These are phyloP conservation scores for Poliocrania exsul DNA, from an alignment of 2,797 vertebrate species.

Conservation along the genomic window DNA sequence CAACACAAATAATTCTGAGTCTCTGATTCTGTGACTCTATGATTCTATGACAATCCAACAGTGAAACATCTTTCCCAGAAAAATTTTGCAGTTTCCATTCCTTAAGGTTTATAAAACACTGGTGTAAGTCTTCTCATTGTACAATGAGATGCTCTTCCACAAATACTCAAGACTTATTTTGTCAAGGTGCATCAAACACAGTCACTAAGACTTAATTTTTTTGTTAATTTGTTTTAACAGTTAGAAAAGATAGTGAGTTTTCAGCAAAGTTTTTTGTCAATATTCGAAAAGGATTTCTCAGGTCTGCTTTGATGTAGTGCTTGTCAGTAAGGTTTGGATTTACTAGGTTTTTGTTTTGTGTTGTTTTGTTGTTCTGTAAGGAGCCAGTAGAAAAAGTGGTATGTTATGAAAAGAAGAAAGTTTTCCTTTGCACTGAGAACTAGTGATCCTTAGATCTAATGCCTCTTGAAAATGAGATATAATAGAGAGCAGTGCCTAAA, in stretches of 20 bases:
- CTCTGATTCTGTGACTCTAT: neutral
- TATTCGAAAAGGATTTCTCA: neutral
- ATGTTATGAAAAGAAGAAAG: neutral
- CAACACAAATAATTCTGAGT: neutral
- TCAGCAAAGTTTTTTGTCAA: neutral
- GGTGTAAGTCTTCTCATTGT: neutral
- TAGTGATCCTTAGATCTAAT: neutral
- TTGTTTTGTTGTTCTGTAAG: neutral
- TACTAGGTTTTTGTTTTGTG: accelerated
- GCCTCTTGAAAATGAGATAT: neutral
- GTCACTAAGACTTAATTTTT: neutral
- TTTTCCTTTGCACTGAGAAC: neutral
- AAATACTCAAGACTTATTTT: neutral
- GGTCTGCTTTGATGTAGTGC: neutral
- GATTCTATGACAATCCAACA: neutral
- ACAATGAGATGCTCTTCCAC: neutral
- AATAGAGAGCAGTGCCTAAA: neutral
- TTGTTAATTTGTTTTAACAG: neutral
- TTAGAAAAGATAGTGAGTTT: neutral
- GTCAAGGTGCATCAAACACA: neutral
- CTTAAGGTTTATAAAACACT: neutral
- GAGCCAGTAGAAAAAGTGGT: neutral
- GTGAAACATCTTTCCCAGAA: neutral
- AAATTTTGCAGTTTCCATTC: neutral
- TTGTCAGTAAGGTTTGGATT: neutral